A percentile compares a stretch with the other conserved stretches of the same genome.
Evolutionary conservation across 2,888 invertebrate species (phyloP).

Genomic region (Tupiocoris notatus): DNA sequence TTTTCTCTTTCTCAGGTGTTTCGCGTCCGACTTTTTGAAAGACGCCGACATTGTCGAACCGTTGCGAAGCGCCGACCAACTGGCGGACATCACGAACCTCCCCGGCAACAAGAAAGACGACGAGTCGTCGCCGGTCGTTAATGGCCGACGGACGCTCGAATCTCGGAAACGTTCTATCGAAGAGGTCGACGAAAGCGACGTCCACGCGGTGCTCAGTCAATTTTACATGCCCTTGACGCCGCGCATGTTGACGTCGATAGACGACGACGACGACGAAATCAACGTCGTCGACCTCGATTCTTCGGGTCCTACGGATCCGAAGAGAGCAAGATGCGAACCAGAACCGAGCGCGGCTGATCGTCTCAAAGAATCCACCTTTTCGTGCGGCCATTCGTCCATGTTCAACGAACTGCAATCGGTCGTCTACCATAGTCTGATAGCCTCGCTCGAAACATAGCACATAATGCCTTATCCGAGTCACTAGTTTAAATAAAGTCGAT

Average conservation of each 20-base stretch:
- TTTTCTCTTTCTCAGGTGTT: slow-evolving; percentile 41
- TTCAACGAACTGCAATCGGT: slow-evolving; percentile 62
- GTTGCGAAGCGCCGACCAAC: slow-evolving; percentile 43
- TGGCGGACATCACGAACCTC: slow-evolving; percentile 51
- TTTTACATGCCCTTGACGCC: slow-evolving; percentile 71
- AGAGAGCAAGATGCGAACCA: slow-evolving; percentile 46
- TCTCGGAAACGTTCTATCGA: slow-evolving; percentile 58
- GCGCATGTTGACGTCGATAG: slow-evolving; percentile 65
- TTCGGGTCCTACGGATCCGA: slow-evolving; percentile 50
- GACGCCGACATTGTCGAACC: slow-evolving; percentile 46
- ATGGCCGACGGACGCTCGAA: slow-evolving; percentile 27
- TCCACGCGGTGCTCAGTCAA: slow-evolving; percentile 69
- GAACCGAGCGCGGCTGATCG: slow-evolving; percentile 48
- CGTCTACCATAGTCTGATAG: slow-evolving; percentile 62
- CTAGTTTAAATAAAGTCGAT: slow-evolving; percentile 36
- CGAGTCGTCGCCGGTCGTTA: slow-evolving; percentile 11
- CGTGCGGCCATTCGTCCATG: slow-evolving; percentile 67
- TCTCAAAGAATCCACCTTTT: slow-evolving; percentile 50
- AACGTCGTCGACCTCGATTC: slow-evolving; percentile 55
- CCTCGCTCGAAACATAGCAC: slow-evolving; percentile 60
- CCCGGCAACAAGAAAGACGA: slow-evolving; percentile 47
- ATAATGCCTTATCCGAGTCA: slow-evolving; percentile 39
- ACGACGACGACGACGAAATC: slow-evolving; percentile 61
- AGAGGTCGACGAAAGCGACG: slow-evolving; percentile 66
- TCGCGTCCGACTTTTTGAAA: slow-evolving; percentile 48